Evolutionary conservation across 2,797 vertebrate species (phyloP).

Genomic region (Chaetophractus vellerosus): DNA sequence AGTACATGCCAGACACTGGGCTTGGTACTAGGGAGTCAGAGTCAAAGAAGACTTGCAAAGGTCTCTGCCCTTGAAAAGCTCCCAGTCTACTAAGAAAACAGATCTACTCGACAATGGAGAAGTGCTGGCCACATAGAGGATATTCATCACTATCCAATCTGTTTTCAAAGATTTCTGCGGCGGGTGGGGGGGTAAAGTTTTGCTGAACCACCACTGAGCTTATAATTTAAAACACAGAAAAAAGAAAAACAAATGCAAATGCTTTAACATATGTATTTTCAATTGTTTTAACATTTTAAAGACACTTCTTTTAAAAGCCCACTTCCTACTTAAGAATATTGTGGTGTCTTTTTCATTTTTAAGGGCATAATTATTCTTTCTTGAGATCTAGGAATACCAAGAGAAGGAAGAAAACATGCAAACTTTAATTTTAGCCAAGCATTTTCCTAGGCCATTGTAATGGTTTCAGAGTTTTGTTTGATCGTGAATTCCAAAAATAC

Average conservation of each 20-base stretch:
- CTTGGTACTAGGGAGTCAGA: background rate
- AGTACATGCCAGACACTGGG: background rate
- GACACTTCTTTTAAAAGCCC: background rate
- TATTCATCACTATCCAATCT: background rate
- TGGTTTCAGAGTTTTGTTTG: too few relatives aligned
- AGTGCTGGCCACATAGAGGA: background rate
- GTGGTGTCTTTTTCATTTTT: constrained; percentile 37
- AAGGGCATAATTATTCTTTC: constrained; percentile 58
- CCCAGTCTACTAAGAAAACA: background rate
- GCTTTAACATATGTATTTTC: constrained; percentile 43
- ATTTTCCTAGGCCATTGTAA: background rate
- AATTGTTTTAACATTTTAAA: background rate
- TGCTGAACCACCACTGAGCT: background rate
- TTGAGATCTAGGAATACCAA: constrained; percentile 28
- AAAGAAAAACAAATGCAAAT: background rate
- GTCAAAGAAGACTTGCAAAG: background rate
- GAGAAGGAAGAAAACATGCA: constrained; percentile 11
- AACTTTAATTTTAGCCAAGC: constrained; percentile 19
- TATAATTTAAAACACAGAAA: constrained; percentile 58
- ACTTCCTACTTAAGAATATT: background rate
- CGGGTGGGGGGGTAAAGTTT: background rate
- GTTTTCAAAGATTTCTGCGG: background rate
- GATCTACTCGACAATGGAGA: background rate
- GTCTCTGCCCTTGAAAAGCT: background rate
- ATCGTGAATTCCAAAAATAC: too few relatives aligned